These are phyloP conservation scores for Drosophila fungiperda DNA, from an alignment of 2,888 invertebrate species.

Conservation along the genomic window DNA sequence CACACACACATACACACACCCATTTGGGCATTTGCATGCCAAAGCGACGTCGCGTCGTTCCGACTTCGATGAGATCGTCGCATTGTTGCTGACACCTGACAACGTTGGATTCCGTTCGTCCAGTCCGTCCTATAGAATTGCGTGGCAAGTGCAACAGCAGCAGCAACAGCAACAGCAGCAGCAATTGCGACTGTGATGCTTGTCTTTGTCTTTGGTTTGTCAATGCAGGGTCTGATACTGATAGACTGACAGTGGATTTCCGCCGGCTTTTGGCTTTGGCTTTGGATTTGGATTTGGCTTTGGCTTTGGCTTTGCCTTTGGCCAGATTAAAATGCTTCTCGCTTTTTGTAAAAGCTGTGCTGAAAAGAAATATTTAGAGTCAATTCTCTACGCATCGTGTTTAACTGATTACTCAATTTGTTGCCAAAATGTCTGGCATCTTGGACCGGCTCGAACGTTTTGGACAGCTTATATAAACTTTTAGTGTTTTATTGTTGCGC, in stretches of 20 bases:
- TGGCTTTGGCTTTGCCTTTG: slow-evolving; percentile 18
- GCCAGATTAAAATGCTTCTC: slow-evolving; percentile 17
- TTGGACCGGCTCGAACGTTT: slow-evolving; percentile 5
- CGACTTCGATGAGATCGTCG: slow-evolving; percentile 60
- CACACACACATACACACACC: slow-evolving; percentile 40
- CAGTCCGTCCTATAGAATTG: slow-evolving; percentile 55
- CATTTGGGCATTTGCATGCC: slow-evolving; percentile 66
- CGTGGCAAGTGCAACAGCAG: slow-evolving; percentile 71
- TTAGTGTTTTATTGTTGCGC: slow-evolving; percentile 74
- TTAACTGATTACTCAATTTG: slow-evolving; percentile 34
- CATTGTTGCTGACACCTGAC: slow-evolving; percentile 77
- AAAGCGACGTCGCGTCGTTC: slow-evolving; percentile 44
- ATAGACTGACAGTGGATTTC: slow-evolving; percentile 76
- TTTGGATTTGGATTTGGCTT: slow-evolving; percentile 26
- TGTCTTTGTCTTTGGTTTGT: slow-evolving; percentile 66
- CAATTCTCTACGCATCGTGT: slow-evolving; percentile 9
- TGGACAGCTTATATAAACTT: slow-evolving; percentile 71
- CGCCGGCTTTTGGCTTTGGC: slow-evolving; percentile 64
- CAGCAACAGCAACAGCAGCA: slow-evolving; percentile 12
- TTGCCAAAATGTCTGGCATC: slow-evolving; percentile 74
- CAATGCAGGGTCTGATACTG: slow-evolving; percentile 55
- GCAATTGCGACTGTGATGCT: slow-evolving; percentile 47
- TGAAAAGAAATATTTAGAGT: slow-evolving; percentile 33
- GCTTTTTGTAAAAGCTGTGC: slow-evolving; percentile 24
- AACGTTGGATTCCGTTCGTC: slow-evolving; percentile 42